These are phyloP conservation scores for Tyrannus savana DNA, from an alignment of 2,113 vertebrate genomes.

Conservation along the genomic window DNA sequence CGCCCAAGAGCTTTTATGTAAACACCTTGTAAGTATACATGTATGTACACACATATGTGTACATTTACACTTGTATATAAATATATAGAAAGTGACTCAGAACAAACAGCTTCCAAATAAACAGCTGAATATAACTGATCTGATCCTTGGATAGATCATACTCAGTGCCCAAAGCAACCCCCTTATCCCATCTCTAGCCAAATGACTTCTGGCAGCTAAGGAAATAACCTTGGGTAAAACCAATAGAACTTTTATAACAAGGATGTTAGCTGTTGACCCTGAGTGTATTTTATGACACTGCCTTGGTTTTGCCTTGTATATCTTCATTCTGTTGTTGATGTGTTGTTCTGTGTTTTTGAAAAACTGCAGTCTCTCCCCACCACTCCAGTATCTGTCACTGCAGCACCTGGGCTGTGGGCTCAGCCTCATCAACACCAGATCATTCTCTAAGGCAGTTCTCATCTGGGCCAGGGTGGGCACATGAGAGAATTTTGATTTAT, in stretches of 20 bases:
- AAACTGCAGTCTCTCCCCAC: background rate
- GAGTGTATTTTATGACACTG: constrained; percentile 15
- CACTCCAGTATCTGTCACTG: background rate
- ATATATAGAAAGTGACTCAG: background rate
- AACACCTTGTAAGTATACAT: background rate
- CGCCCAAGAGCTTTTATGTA: background rate
- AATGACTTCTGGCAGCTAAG: constrained; percentile 50
- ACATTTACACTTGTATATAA: background rate
- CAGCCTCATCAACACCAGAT: background rate
- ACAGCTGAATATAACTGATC: background rate
- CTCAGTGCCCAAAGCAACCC: background rate
- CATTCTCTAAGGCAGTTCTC: background rate
- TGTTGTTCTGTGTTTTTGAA: background rate
- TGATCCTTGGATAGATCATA: background rate
- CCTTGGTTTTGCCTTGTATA: constrained; percentile 12
- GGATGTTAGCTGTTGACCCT: background rate
- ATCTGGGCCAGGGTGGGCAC: background rate
- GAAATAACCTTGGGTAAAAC: constrained; percentile 55
- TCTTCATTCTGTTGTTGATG: constrained; percentile 36
- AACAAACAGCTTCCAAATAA: background rate
- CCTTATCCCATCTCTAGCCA: background rate
- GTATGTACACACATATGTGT: background rate
- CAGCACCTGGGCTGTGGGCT: fast-evolving
- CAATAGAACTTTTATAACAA: constrained; percentile 23
- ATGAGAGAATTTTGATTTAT: background rate